Conservation (phyloP, 2,888 invertebrate species). For the Anoplius nigerrimus region DNA sequence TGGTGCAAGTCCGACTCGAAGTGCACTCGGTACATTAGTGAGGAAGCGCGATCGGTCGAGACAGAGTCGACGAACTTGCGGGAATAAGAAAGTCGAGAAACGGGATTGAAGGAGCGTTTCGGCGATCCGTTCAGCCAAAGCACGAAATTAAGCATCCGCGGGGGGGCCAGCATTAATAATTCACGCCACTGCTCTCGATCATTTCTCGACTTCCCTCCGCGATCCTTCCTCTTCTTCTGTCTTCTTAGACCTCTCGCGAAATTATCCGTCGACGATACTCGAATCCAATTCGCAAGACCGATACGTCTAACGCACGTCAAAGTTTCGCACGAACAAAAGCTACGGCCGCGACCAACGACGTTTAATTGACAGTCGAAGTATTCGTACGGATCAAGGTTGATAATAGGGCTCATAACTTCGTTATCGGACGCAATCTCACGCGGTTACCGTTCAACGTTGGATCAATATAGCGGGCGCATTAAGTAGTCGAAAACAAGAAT, state of each 20-base stretch:
- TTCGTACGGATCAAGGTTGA: too few relatives aligned
- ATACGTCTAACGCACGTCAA: not conserved
- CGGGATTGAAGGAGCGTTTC: slow-evolving; percentile 1
- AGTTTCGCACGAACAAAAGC: not conserved
- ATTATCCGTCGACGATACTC: too few relatives aligned
- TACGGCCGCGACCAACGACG: not conserved
- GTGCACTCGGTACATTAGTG: slow-evolving; percentile 4
- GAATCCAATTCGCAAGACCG: too few relatives aligned
- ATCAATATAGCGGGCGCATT: not conserved
- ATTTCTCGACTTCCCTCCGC: too few relatives aligned
- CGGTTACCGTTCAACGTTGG: too few relatives aligned
- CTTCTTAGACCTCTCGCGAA: not conserved
- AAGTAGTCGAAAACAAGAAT: not conserved
- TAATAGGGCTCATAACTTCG: too few relatives aligned
- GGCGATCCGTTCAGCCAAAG: not conserved
- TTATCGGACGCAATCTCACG: too few relatives aligned
- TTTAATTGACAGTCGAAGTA: too few relatives aligned
- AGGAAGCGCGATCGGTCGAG: slow-evolving; percentile 5
- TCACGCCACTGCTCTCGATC: slow-evolving; percentile 6
- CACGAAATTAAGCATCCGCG: slow-evolving; percentile 6
- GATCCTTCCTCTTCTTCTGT: not conserved
- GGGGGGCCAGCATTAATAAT: slow-evolving; percentile 9
- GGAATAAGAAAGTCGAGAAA: slow-evolving; percentile 8
- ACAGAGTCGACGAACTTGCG: slow-evolving; percentile 3
- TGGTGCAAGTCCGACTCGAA: not conserved